These are phyloP conservation scores for Bombylius major DNA, from an alignment of 2,888 invertebrate genomes.

Conservation along the genomic window DNA sequence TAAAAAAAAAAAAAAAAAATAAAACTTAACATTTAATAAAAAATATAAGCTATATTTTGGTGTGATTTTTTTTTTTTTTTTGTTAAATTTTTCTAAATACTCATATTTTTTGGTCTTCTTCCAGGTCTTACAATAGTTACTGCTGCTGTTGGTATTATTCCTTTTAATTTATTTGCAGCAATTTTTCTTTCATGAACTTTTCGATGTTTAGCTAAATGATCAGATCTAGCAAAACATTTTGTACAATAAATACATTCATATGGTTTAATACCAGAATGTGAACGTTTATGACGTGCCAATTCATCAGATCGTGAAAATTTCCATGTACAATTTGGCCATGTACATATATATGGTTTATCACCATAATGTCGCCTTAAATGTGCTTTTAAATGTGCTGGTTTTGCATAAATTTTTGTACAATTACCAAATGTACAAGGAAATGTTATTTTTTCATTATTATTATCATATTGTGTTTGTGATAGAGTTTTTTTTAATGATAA, in stretches of 20 bases:
- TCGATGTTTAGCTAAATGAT: constrained; percentile 86
- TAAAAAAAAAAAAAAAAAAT: too few relatives aligned
- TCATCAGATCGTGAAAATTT: constrained; percentile 91
- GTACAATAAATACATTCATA: constrained; percentile 79
- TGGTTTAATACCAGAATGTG: constrained; percentile 92
- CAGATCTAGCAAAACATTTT: constrained; percentile 84
- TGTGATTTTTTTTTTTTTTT: too few relatives aligned
- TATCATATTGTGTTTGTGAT: background rate
- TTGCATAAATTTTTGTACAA: constrained; percentile 74
- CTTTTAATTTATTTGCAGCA: constrained; percentile 28
- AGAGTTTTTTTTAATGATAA: background rate
- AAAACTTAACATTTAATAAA: too few relatives aligned
- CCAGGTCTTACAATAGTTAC: constrained; percentile 31
- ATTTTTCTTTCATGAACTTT: constrained; percentile 64
- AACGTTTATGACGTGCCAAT: constrained; percentile 78
- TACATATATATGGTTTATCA: constrained; percentile 61
- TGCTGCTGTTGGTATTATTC: constrained; percentile 24
- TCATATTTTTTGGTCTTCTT: constrained; percentile 26
- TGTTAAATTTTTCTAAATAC: background rate
- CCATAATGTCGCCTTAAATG: constrained; percentile 74
- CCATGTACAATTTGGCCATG: constrained; percentile 77
- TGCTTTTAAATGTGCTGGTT: constrained; percentile 81
- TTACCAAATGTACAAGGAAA: constrained; percentile 57
- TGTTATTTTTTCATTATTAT: constrained; percentile 39
- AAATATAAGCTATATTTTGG: too few relatives aligned